These are phyloP conservation scores for Crotalus viridis DNA, from an alignment of 2,113 vertebrate species.

Conservation along the genomic window DNA sequence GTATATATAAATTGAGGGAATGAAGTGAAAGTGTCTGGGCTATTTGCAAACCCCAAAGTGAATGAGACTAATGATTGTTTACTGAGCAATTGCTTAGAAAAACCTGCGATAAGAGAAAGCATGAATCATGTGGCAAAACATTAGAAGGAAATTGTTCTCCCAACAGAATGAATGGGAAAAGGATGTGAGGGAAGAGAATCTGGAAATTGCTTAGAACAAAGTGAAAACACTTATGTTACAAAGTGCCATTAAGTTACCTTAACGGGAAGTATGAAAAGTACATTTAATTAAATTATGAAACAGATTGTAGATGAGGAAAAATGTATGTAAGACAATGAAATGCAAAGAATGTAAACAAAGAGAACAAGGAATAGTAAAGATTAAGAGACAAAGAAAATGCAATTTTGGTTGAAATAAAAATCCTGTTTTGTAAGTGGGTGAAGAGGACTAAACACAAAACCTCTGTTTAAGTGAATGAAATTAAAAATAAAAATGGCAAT, in stretches of 20 bases:
- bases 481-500: background rate
- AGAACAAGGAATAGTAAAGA: background rate
- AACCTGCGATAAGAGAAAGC: background rate
- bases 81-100: background rate
- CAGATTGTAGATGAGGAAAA: background rate
- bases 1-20: background rate
- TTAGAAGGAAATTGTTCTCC: background rate
- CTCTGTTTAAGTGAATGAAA: background rate
- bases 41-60: background rate
- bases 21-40: background rate
- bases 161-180: background rate
- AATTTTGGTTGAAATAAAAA: background rate
- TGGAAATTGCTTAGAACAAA: background rate
- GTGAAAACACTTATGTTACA: background rate
- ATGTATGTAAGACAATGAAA: background rate
- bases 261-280: background rate
- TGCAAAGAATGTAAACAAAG: background rate
- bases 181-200: background rate
- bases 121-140: background rate
- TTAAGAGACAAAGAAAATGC: background rate
- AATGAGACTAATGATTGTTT: background rate
- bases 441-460: background rate
- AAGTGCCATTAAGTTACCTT: background rate
- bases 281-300: background rate
- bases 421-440: background rate